Evolutionary conservation across 2,888 invertebrate species (phyloP), one percentile per base, ranked within the genome.

Genomic region (Eupithecia tripunctaria): DNA sequence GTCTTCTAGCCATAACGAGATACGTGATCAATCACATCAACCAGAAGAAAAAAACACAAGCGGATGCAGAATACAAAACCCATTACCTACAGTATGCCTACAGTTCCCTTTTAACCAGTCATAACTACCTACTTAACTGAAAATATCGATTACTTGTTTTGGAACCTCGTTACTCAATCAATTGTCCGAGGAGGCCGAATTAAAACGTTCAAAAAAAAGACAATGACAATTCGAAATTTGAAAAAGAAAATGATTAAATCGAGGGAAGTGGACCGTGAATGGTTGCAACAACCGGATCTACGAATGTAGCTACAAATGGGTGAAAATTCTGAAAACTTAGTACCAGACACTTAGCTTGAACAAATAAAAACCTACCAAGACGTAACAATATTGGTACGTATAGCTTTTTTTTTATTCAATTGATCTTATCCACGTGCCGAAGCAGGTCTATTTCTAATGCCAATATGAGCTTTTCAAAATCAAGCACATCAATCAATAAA

Each of bases 181-280:
- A 78, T 76, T 78, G 75, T 73, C 74, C 74, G 73, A 80, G 76
- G 73, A 77, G 70, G 47, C 32, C 71, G 43, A 78, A 76, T 76
- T 77, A 77, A 77, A 76, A 79, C 77, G 76, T 29, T 51, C n/a
- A n/a, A 69, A 59, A 70, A 43, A 68, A 70, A 68, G 36, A 77
- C 75, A 78, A 73, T 73, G 74, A 76, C 75, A 51, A 38, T 71
- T 72, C 68, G 72, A 73, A 76, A 76, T 70, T 71, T 72, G 66
- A 75, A 77, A 88, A 88, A 89, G 86, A 86, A 91, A 90, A 89
- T 76, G 86, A 90, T 87, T 87, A 88, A 84, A 84, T 84, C 83
- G 76, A 71, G 78, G 76, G 86, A 91, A 91, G 82, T 90, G 85
- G 92, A 86, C 91, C 92, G 88, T 89, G 89, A 90, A 90, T 87